Conservation (phyloP, 2,797 vertebrate genomes). For the Cryptoblepharus egeriae region DNA sequence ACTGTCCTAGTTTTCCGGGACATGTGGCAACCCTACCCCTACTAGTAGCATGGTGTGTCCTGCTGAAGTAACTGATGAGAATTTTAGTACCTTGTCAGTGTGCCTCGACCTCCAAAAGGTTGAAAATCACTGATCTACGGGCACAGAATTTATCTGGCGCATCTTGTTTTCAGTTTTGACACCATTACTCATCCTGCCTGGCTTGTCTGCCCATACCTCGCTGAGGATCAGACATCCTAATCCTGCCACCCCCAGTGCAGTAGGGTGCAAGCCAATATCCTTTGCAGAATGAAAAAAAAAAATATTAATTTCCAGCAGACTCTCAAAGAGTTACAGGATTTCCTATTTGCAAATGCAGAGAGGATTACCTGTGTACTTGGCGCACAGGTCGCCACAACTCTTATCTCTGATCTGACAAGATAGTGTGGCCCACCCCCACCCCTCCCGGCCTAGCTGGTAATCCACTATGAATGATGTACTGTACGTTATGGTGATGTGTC, state of each 20-base stretch:
- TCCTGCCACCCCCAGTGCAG: not conserved
- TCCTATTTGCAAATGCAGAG: conserved; percentile 33
- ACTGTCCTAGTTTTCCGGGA: too few species aligned
- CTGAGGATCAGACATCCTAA: not conserved
- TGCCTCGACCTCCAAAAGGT: too few species aligned
- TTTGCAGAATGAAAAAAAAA: too few species aligned
- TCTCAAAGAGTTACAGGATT: conserved; percentile 31
- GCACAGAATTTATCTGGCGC: too few species aligned
- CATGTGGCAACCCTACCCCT: too few species aligned
- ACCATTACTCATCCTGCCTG: not conserved
- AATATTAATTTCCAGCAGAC: not conserved
- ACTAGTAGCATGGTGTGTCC: too few species aligned
- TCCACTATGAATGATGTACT: conserved; percentile 42
- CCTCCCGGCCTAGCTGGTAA: conserved; percentile 37
- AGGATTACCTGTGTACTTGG: conserved; percentile 62
- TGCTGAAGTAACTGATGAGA: too few species aligned
- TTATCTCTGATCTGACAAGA: conserved; percentile 61
- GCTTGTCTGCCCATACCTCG: not conserved
- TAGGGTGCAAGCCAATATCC: conserved; percentile 6
- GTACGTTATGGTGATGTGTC: conserved; percentile 55
- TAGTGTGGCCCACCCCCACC: not conserved
- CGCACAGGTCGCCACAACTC: conserved; percentile 44
- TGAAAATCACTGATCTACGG: too few species aligned
- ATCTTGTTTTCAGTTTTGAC: not conserved
- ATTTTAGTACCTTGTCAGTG: too few species aligned